A percentile compares a stretch with the other conserved stretches of the same genome.
Evolutionary conservation across 1,140 invertebrate species (phyloP).

Genomic region (Andrena cerasifolii): DNA sequence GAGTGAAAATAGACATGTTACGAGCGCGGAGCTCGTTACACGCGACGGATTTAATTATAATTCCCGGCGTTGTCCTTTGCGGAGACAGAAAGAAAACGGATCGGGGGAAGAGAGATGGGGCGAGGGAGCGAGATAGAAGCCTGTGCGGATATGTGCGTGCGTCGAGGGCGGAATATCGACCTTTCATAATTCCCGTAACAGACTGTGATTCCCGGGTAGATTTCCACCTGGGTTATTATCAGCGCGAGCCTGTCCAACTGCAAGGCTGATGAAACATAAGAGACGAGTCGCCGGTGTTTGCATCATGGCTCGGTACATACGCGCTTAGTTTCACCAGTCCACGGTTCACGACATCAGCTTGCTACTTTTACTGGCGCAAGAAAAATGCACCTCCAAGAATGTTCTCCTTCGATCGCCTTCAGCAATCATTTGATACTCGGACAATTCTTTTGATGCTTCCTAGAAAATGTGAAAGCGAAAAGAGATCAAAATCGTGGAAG

Average conservation of each 20-base stretch:
- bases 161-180: neutral
- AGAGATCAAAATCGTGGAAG: too few species aligned
- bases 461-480: too few species aligned
- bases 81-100: neutral
- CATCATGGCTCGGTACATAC: constrained; percentile 45
- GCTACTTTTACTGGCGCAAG: too few species aligned
- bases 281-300: constrained; percentile 27
- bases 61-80: neutral
- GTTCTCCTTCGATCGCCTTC: too few species aligned
- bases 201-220: constrained; percentile 6
- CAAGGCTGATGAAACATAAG: constrained; percentile 51
- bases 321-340: constrained; percentile 1
- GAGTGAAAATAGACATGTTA: constrained; percentile 15
- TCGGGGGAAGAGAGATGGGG: neutral
- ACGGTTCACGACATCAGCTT: too few species aligned
- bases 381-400: too few species aligned
- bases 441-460: too few species aligned
- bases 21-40: constrained; percentile 4
- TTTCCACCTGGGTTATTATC: constrained; percentile 33
- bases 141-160: neutral
- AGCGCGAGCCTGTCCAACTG: constrained; percentile 21
- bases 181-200: neutral
- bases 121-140: neutral
- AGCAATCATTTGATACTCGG: too few species aligned
- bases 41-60: constrained; percentile 18